Conservation (phyloP, 1,140 invertebrate species). For the Fopius arisanus region DNA sequence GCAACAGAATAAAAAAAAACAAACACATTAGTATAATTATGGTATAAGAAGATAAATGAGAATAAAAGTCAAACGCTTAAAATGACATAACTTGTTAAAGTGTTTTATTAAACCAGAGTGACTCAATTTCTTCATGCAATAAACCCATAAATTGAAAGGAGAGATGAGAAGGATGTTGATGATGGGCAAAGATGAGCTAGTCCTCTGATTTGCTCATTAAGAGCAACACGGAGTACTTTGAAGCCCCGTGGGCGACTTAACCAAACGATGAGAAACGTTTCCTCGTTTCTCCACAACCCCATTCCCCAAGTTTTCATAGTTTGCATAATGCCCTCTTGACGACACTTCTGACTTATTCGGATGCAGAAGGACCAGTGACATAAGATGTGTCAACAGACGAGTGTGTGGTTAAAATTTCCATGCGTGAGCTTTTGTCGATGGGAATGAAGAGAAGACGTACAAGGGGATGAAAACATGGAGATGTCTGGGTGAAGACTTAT, state of each 20-base stretch:
- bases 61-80: not conserved
- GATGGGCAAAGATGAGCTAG: constrained; percentile 4
- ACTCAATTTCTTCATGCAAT: constrained; percentile 32
- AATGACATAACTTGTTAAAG: not conserved
- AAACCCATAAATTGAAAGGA: constrained; percentile 27
- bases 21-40: not conserved
- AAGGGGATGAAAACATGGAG: constrained; percentile 35
- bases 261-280: constrained; percentile 36
- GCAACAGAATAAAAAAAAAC: not conserved
- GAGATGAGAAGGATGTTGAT: constrained; percentile 15
- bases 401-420: constrained; percentile 14
- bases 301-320: constrained; percentile 19
- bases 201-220: constrained; percentile 30
- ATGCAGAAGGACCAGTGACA: not conserved
- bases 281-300: constrained; percentile 12
- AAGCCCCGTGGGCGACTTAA: constrained; percentile 31
- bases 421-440: constrained; percentile 6
- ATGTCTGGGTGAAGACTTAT: constrained; percentile 48
- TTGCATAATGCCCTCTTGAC: constrained; percentile 35
- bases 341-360: not conserved
- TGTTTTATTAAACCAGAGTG: not conserved
- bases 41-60: not conserved
- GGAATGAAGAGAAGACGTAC: constrained; percentile 49
- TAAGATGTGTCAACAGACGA: not conserved
- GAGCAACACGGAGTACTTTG: not conserved